Conservation (phyloP, 2,113 vertebrate genomes). For the Sapajus apella region DNA sequence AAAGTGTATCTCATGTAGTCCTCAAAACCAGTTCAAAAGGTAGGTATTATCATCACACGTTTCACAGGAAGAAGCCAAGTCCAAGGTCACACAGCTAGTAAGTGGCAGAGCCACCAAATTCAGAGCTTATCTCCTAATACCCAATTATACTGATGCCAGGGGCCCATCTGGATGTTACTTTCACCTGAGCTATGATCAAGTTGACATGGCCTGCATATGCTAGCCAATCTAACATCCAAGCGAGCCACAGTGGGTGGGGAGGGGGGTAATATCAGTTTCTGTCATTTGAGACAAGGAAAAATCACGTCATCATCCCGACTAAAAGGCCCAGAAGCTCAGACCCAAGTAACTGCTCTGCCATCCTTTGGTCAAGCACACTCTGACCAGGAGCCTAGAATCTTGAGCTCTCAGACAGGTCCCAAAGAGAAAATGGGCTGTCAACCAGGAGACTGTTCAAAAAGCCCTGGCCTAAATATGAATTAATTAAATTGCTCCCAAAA, state of each 20-base stretch:
- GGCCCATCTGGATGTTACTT: background rate
- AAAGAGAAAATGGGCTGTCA: background rate
- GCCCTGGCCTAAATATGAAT: background rate
- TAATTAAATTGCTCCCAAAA: background rate
- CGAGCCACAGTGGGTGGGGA: background rate
- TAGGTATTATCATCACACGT: background rate
- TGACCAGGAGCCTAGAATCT: background rate
- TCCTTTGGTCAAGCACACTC: background rate
- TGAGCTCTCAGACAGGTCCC: background rate
- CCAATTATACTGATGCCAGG: rapidly evolving
- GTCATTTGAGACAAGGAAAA: background rate
- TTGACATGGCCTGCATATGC: rapidly evolving
- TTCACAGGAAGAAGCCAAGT: background rate
- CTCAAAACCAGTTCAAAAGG: background rate
- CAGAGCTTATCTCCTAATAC: background rate
- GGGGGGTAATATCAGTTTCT: background rate
- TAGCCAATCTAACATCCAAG: background rate
- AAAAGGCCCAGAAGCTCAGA: background rate
- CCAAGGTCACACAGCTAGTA: background rate
- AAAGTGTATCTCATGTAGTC: background rate
- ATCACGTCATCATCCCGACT: background rate
- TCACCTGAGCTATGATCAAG: background rate
- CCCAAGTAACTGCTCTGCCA: background rate
- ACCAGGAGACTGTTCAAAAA: background rate
- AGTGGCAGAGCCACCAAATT: background rate